Evolutionary conservation across 2,888 invertebrate species (phyloP).

Genomic region (Tenthredo distinguenda): DNA sequence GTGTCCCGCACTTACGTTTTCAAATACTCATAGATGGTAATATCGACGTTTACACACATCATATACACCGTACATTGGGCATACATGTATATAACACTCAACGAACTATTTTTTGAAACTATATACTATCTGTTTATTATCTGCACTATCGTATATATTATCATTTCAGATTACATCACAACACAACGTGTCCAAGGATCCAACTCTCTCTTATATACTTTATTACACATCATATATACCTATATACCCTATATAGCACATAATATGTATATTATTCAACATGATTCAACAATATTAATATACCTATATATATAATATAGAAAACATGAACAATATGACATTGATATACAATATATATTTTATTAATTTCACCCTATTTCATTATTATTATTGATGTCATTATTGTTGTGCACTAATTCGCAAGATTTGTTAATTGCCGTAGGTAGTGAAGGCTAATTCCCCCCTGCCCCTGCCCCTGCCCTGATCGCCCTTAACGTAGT

Average conservation of each 20-base stretch:
- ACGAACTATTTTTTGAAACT: not conserved
- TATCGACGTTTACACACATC: not conserved
- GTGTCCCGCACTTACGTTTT: not conserved
- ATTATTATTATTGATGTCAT: conserved; percentile 12
- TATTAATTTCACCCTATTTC: conserved; percentile 9
- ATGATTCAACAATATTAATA: not conserved
- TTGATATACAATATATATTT: not conserved
- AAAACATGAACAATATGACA: not conserved
- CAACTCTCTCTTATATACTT: not conserved
- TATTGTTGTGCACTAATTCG: conserved; percentile 27
- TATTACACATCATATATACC: not conserved
- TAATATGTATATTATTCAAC: not conserved
- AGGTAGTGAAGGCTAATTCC: not conserved
- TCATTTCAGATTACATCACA: not conserved
- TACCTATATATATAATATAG: not conserved
- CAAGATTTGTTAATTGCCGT: conserved; percentile 15
- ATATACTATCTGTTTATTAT: not conserved
- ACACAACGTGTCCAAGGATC: not conserved
- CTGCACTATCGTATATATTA: not conserved
- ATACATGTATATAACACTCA: not conserved
- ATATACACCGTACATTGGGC: not conserved
- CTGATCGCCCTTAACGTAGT: not conserved
- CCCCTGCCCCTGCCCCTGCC: not conserved
- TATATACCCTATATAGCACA: not conserved
- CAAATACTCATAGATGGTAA: not conserved